Evolutionary conservation across 2,113 vertebrate genomes (phyloP).

Genomic region (Antigone vipio): DNA sequence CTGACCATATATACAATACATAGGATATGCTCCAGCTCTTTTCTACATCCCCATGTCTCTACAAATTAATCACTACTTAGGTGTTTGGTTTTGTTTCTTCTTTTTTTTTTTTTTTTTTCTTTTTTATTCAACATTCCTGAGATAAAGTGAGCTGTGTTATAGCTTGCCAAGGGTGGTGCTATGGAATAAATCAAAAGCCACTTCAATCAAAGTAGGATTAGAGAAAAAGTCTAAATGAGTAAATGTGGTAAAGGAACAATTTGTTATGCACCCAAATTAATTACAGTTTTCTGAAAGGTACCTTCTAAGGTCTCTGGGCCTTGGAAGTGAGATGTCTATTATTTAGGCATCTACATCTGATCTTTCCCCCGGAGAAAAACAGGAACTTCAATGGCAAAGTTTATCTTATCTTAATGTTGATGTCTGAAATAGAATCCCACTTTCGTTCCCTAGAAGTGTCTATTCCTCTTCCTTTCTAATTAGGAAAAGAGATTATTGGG

Average conservation of each 20-base stretch:
- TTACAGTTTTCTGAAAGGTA: background rate
- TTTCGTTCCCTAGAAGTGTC: background rate
- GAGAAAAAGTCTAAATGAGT: background rate
- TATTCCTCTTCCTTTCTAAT: background rate
- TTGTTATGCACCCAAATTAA: background rate
- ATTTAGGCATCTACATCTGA: background rate
- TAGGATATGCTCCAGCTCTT: rapidly evolving
- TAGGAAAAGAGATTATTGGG: background rate
- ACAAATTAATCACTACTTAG: background rate
- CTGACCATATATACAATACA: background rate
- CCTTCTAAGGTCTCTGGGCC: background rate
- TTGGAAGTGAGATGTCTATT: background rate
- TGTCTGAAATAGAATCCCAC: background rate
- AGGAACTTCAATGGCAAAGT: background rate
- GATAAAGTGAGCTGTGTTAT: background rate
- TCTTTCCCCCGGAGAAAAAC: background rate
- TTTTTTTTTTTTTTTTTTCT: background rate
- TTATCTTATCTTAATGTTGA: background rate
- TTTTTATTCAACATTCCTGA: background rate
- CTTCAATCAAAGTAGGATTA: background rate
- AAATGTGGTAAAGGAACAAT: background rate
- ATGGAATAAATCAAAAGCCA: background rate
- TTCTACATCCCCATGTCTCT: background rate
- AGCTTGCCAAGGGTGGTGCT: background rate
- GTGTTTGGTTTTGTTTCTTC: background rate